A percentile compares a stretch with the other conserved stretches of the same genome.
These are phyloP conservation scores for Gymnocheta viridis DNA, from an alignment of 2,888 invertebrate genomes.

Conservation along the genomic window DNA sequence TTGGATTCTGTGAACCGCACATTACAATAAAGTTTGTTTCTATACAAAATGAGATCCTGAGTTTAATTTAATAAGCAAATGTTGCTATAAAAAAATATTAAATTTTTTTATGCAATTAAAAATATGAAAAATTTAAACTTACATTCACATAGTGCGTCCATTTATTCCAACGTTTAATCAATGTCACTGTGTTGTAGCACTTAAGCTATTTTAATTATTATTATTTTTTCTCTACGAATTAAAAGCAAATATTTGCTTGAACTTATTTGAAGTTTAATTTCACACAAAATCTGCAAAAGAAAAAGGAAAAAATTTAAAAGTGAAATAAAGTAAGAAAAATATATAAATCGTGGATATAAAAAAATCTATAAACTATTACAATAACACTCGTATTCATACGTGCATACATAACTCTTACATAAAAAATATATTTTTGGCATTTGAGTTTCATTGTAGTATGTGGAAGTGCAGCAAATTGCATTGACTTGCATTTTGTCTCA, in stretches of 20 bases:
- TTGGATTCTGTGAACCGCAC: too few relatives aligned
- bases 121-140: constrained; percentile 4
- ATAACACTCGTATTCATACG: not conserved
- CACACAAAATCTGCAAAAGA: constrained; percentile 32
- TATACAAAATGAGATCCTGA: too few relatives aligned
- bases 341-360: not conserved
- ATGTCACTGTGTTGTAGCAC: not conserved
- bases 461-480: constrained; percentile 13
- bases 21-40: too few relatives aligned
- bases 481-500: constrained; percentile 10
- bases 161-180: not conserved
- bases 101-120: not conserved
- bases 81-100: not conserved
- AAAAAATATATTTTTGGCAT: constrained; percentile 17
- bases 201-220: not conserved
- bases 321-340: not conserved
- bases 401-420: constrained; percentile 39
- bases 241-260: not conserved
- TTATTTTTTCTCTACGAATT: not conserved
- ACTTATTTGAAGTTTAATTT: not conserved
- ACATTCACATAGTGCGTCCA: constrained; percentile 58
- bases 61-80: too few relatives aligned
- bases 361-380: constrained; percentile 22
- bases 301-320: constrained; percentile 17
- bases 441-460: not conserved